Evolutionary conservation across 92 coral and sea anemone genomes (phyloP).

Genomic region (Epizoanthus fatuus): DNA sequence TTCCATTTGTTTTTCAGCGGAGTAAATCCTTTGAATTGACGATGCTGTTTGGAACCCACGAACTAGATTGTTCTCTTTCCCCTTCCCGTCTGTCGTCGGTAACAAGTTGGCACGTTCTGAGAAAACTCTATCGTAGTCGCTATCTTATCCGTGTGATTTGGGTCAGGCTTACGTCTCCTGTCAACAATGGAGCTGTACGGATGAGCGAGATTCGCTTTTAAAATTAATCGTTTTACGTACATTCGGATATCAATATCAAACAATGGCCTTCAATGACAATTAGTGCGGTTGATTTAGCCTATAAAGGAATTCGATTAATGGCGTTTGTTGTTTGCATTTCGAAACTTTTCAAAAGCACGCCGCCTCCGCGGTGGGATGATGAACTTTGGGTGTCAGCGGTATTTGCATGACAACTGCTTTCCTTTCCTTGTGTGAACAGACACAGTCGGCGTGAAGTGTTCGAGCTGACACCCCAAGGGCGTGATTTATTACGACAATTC

Average conservation of each 20-base stretch:
- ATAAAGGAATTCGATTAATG: neutral
- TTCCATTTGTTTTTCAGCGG: neutral
- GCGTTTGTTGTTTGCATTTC: slow-evolving; percentile 5
- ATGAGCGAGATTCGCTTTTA: neutral
- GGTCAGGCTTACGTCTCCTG: neutral
- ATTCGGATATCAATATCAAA: slow-evolving; percentile 6
- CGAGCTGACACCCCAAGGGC: too few relatives aligned
- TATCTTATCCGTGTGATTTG: neutral
- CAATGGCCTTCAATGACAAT: neutral
- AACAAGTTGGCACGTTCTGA: neutral
- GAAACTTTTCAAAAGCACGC: neutral
- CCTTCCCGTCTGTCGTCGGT: neutral
- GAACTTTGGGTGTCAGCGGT: neutral
- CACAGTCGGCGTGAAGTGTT: too few relatives aligned
- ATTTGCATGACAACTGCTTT: neutral
- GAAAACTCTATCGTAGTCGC: neutral
- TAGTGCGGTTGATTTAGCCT: too few relatives aligned
- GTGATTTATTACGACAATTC: too few relatives aligned
- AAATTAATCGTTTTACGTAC: neutral
- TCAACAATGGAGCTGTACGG: neutral
- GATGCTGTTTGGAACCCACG: neutral
- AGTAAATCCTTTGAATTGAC: neutral
- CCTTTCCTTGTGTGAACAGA: too few relatives aligned
- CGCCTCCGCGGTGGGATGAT: neutral
- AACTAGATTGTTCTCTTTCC: neutral